Evolutionary conservation across 2,888 invertebrate species (phyloP), one percentile per base, ranked within the genome.

Genomic region (Pelosia muscerda): DNA sequence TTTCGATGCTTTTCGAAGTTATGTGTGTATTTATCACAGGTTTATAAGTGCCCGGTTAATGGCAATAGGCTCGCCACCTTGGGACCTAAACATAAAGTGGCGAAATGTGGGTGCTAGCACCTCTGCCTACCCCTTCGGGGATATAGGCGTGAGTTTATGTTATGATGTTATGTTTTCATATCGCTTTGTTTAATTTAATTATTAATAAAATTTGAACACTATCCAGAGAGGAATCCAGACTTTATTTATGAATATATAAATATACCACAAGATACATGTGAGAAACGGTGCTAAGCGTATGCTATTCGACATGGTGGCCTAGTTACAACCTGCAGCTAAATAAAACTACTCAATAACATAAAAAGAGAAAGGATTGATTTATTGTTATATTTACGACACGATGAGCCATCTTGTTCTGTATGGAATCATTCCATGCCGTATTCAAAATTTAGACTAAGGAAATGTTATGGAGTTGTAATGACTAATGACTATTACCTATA

Each of bases 341-440:
- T 67, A 77, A 75, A 75, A 73, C 72, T 69, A 54, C 69, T 73
- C 72, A 69, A 71, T 72, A 79, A 66, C 61, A 64, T 73, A 72
- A 77, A 75, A 81, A 81, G 79, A 81, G 81, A 79, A 81, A 81
- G 79, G 73, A 79, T 74, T 81, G 81, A 78, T 77, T 74, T 79
- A 77, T 72, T 73, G 71, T 68, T 64, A 66, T 72, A 67, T 72
- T 73, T 64, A 54, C 57, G 58, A 68, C 63, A 54, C 57, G 58
- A 68, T 62, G 63, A 63, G 67, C 68, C 74, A 81, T 77, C 68
- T 76, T 78, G 68, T 59, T 34, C 25, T 10, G 31, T 54, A 19
- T 55, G 25, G 56, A 60, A 65, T 72, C 42, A 67, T 73, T 71
- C 53, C 63, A 66, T 69, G 69, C 68, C 60, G 61, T 63, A 34